Conservation (phyloP, 37 sponge, comb jelly and placozoan species). For the Amphimedon queenslandica region DNA sequence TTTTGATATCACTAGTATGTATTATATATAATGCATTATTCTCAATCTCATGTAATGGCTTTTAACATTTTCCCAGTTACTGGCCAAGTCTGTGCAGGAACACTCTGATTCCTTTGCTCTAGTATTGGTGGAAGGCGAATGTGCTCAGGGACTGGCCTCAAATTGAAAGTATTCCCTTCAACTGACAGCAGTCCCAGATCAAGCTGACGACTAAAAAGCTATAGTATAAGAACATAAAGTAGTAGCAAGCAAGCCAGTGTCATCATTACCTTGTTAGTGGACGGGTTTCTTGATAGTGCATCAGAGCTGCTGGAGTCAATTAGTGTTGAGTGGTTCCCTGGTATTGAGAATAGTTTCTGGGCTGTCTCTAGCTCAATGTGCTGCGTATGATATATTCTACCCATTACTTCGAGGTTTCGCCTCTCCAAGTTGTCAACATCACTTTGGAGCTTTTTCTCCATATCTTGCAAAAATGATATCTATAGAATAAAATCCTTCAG, state of each 20-base stretch:
- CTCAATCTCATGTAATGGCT: conserved; percentile 20
- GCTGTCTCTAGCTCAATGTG: conserved; percentile 9
- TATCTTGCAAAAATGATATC: conserved; percentile 17
- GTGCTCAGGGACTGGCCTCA: conserved; percentile 27
- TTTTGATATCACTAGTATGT: too few species aligned
- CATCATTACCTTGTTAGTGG: neutral
- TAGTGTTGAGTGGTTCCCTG: neutral
- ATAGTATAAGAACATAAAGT: neutral
- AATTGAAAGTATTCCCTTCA: conserved; percentile 9
- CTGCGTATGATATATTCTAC: neutral
- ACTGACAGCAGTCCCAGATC: conserved; percentile 36
- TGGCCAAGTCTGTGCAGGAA: conserved; percentile 49
- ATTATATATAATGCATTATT: too few species aligned
- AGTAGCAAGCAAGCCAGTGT: neutral
- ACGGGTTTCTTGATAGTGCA: neutral
- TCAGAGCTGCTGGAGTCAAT: neutral
- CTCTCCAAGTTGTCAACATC: conserved; percentile 43
- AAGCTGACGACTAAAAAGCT: conserved; percentile 1
- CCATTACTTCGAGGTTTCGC: conserved; percentile 41
- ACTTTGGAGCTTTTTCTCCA: conserved; percentile 3
- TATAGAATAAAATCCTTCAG: conserved; percentile 2
- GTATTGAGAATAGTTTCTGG: neutral
- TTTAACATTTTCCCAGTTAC: conserved; percentile 53
- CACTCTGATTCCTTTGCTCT: conserved; percentile 20
- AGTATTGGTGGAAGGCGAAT: conserved; percentile 45